Percentiles rank a stretch among this genome's conserved stretches.
Conservation (phyloP, 2,888 invertebrate species). For the Himalopsyche japonica region DNA sequence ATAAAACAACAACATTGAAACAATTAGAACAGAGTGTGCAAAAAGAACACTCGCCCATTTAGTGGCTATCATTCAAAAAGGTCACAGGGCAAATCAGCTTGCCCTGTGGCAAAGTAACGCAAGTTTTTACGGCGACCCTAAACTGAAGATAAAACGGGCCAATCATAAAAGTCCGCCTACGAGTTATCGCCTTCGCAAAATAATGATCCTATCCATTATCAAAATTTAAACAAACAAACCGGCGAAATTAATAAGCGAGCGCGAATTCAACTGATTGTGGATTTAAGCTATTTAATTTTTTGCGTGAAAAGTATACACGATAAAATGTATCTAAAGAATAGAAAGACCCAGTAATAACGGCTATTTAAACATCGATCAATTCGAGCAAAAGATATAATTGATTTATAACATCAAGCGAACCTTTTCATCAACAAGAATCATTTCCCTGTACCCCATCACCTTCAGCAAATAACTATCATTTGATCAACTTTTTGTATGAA, state of each 20-base stretch:
- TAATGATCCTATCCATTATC: neutral
- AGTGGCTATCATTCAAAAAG: neutral
- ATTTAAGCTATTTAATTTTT: too few species aligned
- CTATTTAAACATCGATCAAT: too few species aligned
- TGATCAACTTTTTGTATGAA: too few species aligned
- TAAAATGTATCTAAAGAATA: too few species aligned
- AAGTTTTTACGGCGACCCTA: slow-evolving; percentile 5
- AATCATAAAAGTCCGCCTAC: neutral
- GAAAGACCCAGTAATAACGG: too few species aligned
- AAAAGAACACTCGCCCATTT: neutral
- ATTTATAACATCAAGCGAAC: too few species aligned
- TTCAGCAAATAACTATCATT: too few species aligned
- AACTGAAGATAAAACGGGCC: neutral
- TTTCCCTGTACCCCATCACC: too few species aligned
- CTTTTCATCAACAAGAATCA: too few species aligned
- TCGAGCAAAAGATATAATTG: too few species aligned
- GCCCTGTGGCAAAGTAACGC: slow-evolving; percentile 22
- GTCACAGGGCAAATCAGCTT: slow-evolving; percentile 43
- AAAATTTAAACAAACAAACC: slow-evolving; percentile 41
- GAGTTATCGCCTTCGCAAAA: neutral
- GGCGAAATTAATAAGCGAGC: neutral
- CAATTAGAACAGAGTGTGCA: neutral
- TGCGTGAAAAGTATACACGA: neutral
- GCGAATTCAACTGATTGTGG: neutral
- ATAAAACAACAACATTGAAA: neutral